These are phyloP conservation scores for Lasiurus cinereus DNA, from an alignment of 2,113 vertebrate species.

Conservation along the genomic window DNA sequence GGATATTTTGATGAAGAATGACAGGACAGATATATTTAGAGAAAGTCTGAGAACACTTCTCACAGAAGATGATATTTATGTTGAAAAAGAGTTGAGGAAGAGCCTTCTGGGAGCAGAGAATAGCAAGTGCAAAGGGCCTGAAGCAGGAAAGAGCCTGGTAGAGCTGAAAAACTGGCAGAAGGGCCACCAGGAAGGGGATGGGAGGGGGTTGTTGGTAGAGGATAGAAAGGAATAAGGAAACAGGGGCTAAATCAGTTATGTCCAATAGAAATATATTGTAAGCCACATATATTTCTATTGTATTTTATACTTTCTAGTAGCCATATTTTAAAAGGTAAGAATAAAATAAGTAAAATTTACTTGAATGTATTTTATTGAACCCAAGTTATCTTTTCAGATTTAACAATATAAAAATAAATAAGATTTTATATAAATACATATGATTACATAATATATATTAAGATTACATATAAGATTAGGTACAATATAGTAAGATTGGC, in stretches of 20 bases:
- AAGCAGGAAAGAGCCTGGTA: neutral
- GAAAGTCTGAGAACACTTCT: neutral
- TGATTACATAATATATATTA: neutral
- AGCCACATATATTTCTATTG: too few species aligned
- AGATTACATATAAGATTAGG: neutral
- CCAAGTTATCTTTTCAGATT: neutral
- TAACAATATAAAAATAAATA: constrained; percentile 2
- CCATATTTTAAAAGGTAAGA: neutral
- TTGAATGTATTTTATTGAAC: neutral
- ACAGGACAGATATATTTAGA: neutral
- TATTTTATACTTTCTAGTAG: neutral
- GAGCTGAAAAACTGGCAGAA: neutral
- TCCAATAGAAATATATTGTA: accelerated
- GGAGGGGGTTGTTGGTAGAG: too few species aligned
- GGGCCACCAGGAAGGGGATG: neutral
- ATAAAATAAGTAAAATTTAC: neutral
- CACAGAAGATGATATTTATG: neutral
- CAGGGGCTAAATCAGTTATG: too few species aligned
- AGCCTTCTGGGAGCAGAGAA: neutral
- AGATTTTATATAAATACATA: neutral
- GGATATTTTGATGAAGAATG: neutral
- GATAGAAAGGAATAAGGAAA: neutral
- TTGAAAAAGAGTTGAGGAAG: neutral
- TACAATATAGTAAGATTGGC: neutral
- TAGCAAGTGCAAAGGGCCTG: neutral